Conservation (phyloP, 2,888 invertebrate species). For the Erebia epiphron region DNA sequence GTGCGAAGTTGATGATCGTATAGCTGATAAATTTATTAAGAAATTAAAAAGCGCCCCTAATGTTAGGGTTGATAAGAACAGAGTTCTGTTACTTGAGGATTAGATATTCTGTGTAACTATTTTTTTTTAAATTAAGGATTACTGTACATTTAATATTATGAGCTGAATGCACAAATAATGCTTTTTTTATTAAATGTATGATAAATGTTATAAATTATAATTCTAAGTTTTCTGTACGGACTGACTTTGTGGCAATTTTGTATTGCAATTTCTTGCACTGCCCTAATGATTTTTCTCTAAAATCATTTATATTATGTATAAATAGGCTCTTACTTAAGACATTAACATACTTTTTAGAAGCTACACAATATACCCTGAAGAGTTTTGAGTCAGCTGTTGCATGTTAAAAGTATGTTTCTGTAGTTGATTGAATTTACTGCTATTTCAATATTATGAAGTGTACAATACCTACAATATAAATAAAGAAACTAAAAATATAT, state of each 20-base stretch:
- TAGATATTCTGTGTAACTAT: constrained; percentile 32
- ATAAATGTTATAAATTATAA: background rate
- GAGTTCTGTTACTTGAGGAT: constrained; percentile 66
- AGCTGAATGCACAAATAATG: too few species aligned
- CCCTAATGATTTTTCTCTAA: constrained; percentile 19
- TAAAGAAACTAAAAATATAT: background rate
- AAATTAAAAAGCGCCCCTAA: constrained; percentile 86
- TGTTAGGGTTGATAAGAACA: constrained; percentile 84
- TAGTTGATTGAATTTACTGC: background rate
- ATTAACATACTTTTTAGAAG: background rate
- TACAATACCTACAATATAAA: background rate
- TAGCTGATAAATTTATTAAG: constrained; percentile 87
- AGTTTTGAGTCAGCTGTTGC: background rate
- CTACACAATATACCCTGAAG: too few species aligned
- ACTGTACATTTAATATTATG: background rate
- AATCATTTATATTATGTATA: background rate
- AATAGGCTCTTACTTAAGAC: constrained; percentile 5
- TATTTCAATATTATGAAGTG: background rate
- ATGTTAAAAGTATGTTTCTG: background rate
- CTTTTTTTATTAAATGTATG: background rate
- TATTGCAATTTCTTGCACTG: constrained; percentile 34
- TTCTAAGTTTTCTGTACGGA: constrained; percentile 19
- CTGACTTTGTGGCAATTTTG: constrained; percentile 30
- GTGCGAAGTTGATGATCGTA: constrained; percentile 83
- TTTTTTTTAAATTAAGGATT: background rate